A percentile compares a stretch with the other conserved stretches of the same genome.
Evolutionary conservation across 1,140 invertebrate species (phyloP).

Genomic region (Oedothorax gibbosus): DNA sequence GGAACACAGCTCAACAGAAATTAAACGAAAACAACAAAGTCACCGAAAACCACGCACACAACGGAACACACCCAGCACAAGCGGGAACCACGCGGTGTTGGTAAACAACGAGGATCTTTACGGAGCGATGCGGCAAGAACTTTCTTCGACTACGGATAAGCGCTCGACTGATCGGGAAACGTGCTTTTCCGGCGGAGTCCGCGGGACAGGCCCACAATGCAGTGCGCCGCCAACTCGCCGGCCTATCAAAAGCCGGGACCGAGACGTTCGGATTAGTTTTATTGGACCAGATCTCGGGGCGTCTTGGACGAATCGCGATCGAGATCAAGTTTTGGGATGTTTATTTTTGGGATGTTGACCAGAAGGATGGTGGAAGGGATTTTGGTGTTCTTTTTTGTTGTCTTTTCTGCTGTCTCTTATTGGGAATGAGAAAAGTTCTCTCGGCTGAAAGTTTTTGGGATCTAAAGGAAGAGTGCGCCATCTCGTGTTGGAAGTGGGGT

Average conservation of each 20-base stretch:
- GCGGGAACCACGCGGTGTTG: neutral
- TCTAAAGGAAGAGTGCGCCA: conserved; percentile 21
- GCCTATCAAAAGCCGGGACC: conserved; percentile 26
- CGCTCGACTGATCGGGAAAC: conserved; percentile 25
- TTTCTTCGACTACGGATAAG: neutral
- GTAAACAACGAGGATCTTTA: neutral
- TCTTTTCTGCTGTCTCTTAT: neutral
- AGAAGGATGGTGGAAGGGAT: conserved; percentile 9
- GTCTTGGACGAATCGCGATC: conserved; percentile 50
- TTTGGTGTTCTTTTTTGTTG: conserved; percentile 5
- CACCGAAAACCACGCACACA: neutral
- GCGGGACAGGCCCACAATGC: conserved; percentile 40
- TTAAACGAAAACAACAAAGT: neutral
- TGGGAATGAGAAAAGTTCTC: neutral
- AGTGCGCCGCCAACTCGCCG: neutral
- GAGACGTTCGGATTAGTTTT: conserved; percentile 7
- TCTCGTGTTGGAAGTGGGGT: conserved; percentile 1
- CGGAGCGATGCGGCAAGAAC: neutral
- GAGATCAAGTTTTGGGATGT: conserved; percentile 31
- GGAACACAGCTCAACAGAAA: conserved; percentile 36
- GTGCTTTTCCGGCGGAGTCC: conserved; percentile 20
- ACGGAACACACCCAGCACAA: neutral
- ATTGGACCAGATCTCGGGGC: conserved; percentile 38
- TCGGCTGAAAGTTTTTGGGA: conserved; percentile 2
- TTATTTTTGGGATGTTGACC: conserved; percentile 51